Evolutionary conservation across 2,113 vertebrate genomes (phyloP).

Genomic region (Lagopus leucura): DNA sequence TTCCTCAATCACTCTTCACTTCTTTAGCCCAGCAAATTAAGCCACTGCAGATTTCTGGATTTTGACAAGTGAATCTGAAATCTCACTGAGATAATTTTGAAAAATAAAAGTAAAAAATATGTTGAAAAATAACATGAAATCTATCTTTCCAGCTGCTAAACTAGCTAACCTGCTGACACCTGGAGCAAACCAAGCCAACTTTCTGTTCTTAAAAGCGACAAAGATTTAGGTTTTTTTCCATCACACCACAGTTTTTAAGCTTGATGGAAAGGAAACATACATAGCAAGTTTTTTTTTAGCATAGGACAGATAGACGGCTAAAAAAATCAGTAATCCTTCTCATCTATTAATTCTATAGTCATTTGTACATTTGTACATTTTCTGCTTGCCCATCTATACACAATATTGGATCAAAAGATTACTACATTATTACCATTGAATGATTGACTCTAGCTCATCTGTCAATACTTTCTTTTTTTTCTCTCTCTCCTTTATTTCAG

Average conservation of each 20-base stretch:
- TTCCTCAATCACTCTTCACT: not conserved
- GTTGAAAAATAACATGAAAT: not conserved
- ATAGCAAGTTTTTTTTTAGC: not conserved
- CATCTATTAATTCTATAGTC: not conserved
- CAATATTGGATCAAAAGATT: not conserved
- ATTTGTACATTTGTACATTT: not conserved
- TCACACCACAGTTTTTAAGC: not conserved
- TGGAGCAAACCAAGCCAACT: not conserved
- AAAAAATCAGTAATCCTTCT: not conserved
- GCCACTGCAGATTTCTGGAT: not conserved
- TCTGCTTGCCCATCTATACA: not conserved
- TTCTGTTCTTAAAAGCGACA: not conserved
- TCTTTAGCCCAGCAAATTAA: not conserved
- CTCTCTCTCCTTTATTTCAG: not conserved
- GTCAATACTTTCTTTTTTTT: not conserved
- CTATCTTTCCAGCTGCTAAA: not conserved
- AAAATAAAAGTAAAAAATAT: not conserved
- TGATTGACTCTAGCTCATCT: not conserved
- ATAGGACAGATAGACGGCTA: not conserved
- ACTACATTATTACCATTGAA: not conserved
- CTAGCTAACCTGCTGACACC: conserved; percentile 1
- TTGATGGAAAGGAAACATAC: not conserved
- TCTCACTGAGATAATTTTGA: not conserved
- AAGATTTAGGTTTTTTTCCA: not conserved
- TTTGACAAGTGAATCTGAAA: conserved; percentile 22